These are phyloP conservation scores for Agonopterix heracliana DNA, from an alignment of 2,888 invertebrate species.

Conservation along the genomic window DNA sequence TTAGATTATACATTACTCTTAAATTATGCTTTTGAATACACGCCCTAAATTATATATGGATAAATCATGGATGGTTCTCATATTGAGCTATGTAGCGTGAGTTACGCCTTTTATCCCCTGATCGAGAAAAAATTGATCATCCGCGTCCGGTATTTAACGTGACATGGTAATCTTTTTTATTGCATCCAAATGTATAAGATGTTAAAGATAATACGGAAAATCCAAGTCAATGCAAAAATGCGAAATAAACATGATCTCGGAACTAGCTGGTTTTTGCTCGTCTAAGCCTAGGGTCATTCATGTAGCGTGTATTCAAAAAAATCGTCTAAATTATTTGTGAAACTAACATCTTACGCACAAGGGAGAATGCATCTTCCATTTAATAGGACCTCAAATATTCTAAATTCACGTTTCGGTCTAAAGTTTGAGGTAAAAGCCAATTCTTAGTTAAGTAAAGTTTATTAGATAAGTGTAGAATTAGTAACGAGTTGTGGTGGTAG, in stretches of 20 bases:
- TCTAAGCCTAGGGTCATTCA: too few species aligned
- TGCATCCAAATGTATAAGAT: too few species aligned
- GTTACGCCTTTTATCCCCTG: too few species aligned
- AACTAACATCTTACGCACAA: constrained; percentile 47
- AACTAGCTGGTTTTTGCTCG: too few species aligned
- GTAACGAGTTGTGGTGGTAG: constrained; percentile 48
- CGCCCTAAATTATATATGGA: constrained; percentile 9
- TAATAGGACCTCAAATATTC: constrained; percentile 26
- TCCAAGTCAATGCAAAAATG: too few species aligned
- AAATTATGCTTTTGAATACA: constrained; percentile 22
- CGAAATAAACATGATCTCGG: too few species aligned
- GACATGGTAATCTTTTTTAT: too few species aligned
- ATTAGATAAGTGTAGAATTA: constrained; percentile 62
- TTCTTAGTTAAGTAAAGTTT: constrained; percentile 62
- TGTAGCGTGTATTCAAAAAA: background rate
- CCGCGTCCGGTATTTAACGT: too few species aligned
- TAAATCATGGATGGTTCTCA: too few species aligned
- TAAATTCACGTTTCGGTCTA: constrained; percentile 38
- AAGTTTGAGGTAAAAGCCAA: constrained; percentile 58
- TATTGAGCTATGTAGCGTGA: too few species aligned
- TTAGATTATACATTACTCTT: constrained; percentile 27
- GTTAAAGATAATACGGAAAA: too few species aligned
- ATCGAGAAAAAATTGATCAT: too few species aligned
- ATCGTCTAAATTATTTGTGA: constrained; percentile 26
- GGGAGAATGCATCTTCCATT: constrained; percentile 47